Conservation (phyloP, 1,140 invertebrate genomes). For the Episyrphus balteatus region DNA sequence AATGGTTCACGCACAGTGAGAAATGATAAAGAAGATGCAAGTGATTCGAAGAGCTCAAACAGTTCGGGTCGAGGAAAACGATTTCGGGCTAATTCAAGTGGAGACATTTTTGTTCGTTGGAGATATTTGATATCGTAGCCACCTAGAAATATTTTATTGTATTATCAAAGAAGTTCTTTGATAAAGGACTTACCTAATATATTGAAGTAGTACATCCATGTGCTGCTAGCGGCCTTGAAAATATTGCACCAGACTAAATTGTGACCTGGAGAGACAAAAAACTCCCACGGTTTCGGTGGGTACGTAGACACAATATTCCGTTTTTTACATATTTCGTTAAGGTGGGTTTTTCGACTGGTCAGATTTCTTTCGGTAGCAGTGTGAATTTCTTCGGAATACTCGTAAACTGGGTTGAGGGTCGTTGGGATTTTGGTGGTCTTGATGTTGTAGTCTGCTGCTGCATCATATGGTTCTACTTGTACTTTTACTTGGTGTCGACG, state of each 20-base stretch:
- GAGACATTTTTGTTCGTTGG: conserved; percentile 42
- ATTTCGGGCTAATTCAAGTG: conserved; percentile 46
- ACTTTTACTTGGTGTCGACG: conserved; percentile 12
- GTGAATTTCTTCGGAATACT: conserved; percentile 34
- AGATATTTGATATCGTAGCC: conserved; percentile 49
- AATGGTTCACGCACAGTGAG: conserved; percentile 85
- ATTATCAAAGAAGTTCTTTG: neutral
- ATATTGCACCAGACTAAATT: conserved; percentile 67
- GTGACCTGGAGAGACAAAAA: conserved; percentile 57
- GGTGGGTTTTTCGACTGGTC: conserved; percentile 14
- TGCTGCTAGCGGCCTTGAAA: conserved; percentile 68
- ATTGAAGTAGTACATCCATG: conserved; percentile 73
- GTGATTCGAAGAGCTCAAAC: conserved; percentile 41
- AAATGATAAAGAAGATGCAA: conserved; percentile 51
- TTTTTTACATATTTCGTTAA: conserved; percentile 19
- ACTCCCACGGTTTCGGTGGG: conserved; percentile 56
- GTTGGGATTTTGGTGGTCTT: conserved; percentile 2
- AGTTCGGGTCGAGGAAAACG: conserved; percentile 48
- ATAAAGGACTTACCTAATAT: conserved; percentile 42
- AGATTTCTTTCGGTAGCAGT: conserved; percentile 28
- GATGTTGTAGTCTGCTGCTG: neutral
- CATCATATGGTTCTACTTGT: conserved; percentile 1
- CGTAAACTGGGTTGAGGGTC: conserved; percentile 34
- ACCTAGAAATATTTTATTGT: conserved; percentile 23
- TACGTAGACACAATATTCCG: conserved; percentile 26